Conservation (phyloP, 2,797 vertebrate genomes). For the Uromys caudimaculatus region DNA sequence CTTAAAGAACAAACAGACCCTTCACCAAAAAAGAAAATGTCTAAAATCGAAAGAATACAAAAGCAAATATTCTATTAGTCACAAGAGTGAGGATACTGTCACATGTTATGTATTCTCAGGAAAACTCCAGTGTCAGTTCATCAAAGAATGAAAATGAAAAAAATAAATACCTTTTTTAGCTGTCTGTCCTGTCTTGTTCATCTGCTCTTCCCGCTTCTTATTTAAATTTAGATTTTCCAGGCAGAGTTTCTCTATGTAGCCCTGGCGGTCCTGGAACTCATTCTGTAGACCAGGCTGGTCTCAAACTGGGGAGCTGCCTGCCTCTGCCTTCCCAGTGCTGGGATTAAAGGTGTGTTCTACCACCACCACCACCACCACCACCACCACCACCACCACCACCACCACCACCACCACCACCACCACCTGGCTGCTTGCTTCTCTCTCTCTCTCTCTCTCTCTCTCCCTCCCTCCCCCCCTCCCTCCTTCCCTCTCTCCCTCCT, state of each 20-base stretch:
- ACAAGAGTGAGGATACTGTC: neutral
- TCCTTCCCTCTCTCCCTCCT: too few relatives aligned
- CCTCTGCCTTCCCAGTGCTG: neutral
- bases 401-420: neutral
- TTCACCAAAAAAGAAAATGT: neutral
- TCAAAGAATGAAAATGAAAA: neutral
- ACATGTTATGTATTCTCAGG: neutral
- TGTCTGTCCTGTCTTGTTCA: neutral
- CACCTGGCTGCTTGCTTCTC: too few relatives aligned
- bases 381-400: too few relatives aligned
- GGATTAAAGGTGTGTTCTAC: neutral
- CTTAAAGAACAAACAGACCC: neutral
- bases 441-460: too few relatives aligned
- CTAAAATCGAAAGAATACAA: constrained; percentile 17
- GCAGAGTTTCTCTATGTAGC: neutral
- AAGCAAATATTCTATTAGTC: constrained; percentile 4
- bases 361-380: neutral
- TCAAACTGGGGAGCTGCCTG: neutral
- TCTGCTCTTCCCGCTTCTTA: neutral
- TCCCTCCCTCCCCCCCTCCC: too few relatives aligned
- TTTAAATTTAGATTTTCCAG: neutral
- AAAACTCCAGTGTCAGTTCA: neutral
- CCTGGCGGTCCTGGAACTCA: neutral
- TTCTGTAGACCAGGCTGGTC: neutral
- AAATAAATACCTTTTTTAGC: neutral